Conservation (phyloP, 2,797 vertebrate species). For the Rhincodon typus region DNA sequence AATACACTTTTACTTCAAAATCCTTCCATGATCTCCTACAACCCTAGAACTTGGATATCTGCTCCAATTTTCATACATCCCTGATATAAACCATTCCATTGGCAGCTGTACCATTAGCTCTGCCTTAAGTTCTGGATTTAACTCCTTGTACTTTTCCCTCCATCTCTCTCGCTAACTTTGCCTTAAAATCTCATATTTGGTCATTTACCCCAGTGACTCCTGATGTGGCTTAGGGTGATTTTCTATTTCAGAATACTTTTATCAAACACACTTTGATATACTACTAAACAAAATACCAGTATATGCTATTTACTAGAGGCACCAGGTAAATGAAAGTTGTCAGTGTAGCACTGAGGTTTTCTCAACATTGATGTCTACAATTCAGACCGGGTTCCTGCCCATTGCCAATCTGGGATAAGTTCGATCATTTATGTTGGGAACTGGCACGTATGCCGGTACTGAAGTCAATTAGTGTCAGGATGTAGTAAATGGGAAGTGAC, state of each 20-base stretch:
- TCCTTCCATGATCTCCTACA: neutral
- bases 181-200: neutral
- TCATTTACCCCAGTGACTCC: neutral
- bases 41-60: too few relatives aligned
- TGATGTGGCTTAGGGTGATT: neutral
- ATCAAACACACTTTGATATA: neutral
- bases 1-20: neutral
- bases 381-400: neutral
- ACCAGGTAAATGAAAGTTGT: neutral
- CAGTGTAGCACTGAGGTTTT: too few relatives aligned
- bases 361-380: neutral
- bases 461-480: neutral
- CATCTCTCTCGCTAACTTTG: neutral
- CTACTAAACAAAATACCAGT: too few relatives aligned
- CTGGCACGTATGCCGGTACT: neutral
- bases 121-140: neutral
- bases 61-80: neutral
- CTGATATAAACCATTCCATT: neutral
- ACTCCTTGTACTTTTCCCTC: neutral
- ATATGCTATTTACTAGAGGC: neutral
- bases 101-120: neutral
- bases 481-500: neutral
- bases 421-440: neutral
- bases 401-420: neutral
- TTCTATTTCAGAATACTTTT: neutral